A percentile compares a stretch with the other conserved stretches of the same genome.
Evolutionary conservation across 2,888 invertebrate genomes (phyloP).

Genomic region (Dasysyrphus tricinctus): DNA sequence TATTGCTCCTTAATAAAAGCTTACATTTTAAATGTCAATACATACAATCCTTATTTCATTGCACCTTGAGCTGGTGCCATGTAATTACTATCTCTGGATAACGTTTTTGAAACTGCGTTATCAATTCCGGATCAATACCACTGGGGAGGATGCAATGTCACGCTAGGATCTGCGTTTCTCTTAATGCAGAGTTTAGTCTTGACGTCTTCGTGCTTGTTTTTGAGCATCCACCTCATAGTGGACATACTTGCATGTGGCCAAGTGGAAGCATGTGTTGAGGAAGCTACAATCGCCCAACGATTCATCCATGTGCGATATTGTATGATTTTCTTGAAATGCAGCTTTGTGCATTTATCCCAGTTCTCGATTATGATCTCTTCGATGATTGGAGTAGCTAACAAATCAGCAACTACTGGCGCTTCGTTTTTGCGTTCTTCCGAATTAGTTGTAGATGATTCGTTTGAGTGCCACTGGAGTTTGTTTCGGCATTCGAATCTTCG

Average conservation of each 20-base stretch:
- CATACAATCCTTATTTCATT: conserved; percentile 70
- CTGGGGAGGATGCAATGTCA: too few species aligned
- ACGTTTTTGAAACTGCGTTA: too few species aligned
- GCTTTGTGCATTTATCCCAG: too few species aligned
- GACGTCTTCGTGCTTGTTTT: conserved; percentile 81
- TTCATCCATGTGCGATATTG: conserved; percentile 89
- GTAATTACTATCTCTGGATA: conserved; percentile 94
- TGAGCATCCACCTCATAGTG: conserved; percentile 97
- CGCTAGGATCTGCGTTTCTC: too few species aligned
- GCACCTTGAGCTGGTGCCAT: conserved; percentile 81
- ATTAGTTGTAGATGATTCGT: conserved; percentile 79
- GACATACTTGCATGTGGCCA: conserved; percentile 98
- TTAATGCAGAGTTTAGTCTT: conserved; percentile 82
- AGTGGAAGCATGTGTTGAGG: conserved; percentile 98
- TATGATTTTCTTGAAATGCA: too few species aligned
- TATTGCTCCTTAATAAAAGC: conserved; percentile 22
- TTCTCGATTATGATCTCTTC: too few species aligned
- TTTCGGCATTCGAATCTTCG: conserved; percentile 74
- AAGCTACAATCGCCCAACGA: conserved; percentile 98
- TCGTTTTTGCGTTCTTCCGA: too few species aligned
- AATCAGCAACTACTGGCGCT: too few species aligned
- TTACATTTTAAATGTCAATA: neutral
- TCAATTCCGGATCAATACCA: too few species aligned
- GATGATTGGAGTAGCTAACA: too few species aligned
- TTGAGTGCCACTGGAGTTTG: conserved; percentile 76